Evolutionary conservation across 2,888 invertebrate genomes (phyloP), one percentile per base, ranked within the genome.

Genomic region (Gasteruption jaculator): DNA sequence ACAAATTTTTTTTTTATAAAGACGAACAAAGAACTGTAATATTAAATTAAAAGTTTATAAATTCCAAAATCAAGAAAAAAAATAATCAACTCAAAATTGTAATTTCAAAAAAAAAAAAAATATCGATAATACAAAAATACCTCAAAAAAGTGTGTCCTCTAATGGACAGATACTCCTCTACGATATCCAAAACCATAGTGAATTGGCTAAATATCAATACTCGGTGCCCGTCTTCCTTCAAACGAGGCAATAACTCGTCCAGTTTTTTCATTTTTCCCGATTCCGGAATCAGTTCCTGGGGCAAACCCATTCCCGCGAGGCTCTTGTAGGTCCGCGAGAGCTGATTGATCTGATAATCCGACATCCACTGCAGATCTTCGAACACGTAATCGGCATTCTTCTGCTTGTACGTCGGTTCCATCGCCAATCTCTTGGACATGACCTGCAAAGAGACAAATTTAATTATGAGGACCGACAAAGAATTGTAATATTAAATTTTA

Each of bases 121-220:
- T 31, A 12, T 32, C 11, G 11, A 19, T 14, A 26, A 34, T 31
- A 19, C 18, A 10, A 21, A 38, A 44, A 43, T 39, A 61, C 67
- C 69, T 65, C 48, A 91, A 72, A 71, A 82, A 96, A 10, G 79
- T 78, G 67, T 89, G 76, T 1, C 80, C 77, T 27, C 85, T 78
- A 38, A 87, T 74, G n/a, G 76, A 74, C 56, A 96, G 74, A 74
- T 90, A 97, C 31, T 85, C 85, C 72, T 95, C 92, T 54, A 97
- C 72, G 51, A 97, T 80, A 72, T 97, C 93, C 65, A 97, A 76
- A 79, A 97, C 82, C 79, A 93, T 91, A 21, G 91, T 90, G 74
- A 96, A 97, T 76, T 97, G 97, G 67, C 92, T 93, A 75, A 97
- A 97, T 53, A 97, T 78, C 44, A 97, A 75, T 49, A 94, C 90